Base-by-base conservation (phyloP, 2,797 vertebrate genomes). In the Nyctalus aviator region DNA sequence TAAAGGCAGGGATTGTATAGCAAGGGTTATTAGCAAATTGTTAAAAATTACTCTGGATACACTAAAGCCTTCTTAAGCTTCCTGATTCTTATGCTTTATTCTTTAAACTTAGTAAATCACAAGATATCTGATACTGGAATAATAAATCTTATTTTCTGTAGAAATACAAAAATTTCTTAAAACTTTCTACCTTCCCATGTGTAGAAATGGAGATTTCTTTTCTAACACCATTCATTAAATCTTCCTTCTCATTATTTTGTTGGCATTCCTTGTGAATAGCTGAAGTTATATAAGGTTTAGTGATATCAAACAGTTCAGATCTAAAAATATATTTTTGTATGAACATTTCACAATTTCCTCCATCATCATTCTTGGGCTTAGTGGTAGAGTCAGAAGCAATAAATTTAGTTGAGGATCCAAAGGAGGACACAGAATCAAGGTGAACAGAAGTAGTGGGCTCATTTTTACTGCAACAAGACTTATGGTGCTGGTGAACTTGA, bases 271-370 rank as follows among this genome's bases (percentile, higher is more conserved):
- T 59, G 69, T 64, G 57, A 68, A 84, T 18, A 87, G 87, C 50
- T 88, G 87, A 83, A 88, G 78, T 90, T 75, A 97, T 98, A 79
- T 98, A 97, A 37, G 99, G 98, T 77, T 98, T 98, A 30, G 68
- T 88, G 23, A 98, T 5, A 1, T 98, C 88, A 94, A 99, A 99
- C 93, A 98, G 99, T 10, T 98, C 98, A 53, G 96, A 93, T 85
- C 98, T 98, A 93, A 99, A 99, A 62, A 96, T 9, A 0, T 98
- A 99, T 69, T 84, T 97, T 14, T 11, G 82, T 53, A 83, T 92
- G 25, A 44, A 14, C 7, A 6, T 0, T 96, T 83, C 84, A 96
- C 66, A 48, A 73, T 72, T 81, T 87, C 57, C 37, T 93, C 93
- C 87, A 84, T 68, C 8, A 0, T 1, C 25, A 41, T 14, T 48